Base-by-base conservation (phyloP, 2,797 vertebrate genomes). In the Coccyzus lansbergi region DNA sequence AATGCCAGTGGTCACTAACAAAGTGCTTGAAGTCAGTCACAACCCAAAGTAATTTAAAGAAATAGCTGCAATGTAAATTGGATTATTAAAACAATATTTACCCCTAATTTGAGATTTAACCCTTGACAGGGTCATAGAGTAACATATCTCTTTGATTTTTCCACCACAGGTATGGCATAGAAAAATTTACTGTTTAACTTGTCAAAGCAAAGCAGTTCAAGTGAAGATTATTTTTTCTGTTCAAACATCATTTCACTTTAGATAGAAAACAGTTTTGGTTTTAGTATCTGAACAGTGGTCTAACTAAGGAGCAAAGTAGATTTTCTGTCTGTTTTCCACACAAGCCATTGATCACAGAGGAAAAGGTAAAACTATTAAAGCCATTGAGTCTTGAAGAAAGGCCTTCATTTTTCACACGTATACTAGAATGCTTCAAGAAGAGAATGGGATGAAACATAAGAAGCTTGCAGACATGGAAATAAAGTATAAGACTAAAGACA, bases 371-470 rank as follows among this genome's bases (percentile, higher is more conserved):
- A 74, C 10, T 38, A 29, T 58, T 82, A 92, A 86, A 51, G 44
- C 36, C 10, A 72, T 33, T 49, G 56, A 77, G 22, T 89, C 40
- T 52, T 92, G 70, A 94, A 78, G 21, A 34, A 85, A 82, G 55
- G 63, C 36, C 44, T 89, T 77, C 4, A n/a, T 67, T 86, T 85
- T 74, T 51, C 4, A 3, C 7, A 6, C 55, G 29, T 36, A 8
- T 83, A 33, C 33, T 55, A 68, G 74, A 71, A 84, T 2, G 5
- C 7, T 63, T 89, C 40, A 92, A 69, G 49, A 82, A 84, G 10
- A 81, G 4, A 49, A 46, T n/a, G 13, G 40, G 38, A 34, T 58
- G 48, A 85, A 38, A 4, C 11, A 17, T 53, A 22, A 38, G 44
- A 78, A 89, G 15, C 21, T 34, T 55, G 4, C 33, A 33, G 36